Evolutionary conservation across 2,888 invertebrate genomes (phyloP).

Genomic region (Taphrorychus bicolor): DNA sequence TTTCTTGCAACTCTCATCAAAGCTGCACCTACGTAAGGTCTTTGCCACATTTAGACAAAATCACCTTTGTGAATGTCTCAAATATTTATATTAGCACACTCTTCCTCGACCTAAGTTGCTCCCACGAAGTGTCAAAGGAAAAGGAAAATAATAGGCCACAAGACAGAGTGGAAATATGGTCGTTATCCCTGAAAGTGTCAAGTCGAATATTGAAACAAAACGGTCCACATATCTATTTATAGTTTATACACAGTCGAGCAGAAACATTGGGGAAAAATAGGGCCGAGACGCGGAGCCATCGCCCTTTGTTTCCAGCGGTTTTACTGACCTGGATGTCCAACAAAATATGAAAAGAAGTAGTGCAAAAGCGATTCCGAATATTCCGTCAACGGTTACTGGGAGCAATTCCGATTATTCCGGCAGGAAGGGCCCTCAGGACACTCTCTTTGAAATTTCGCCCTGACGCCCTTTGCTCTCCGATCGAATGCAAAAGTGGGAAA

Average conservation of each 20-base stretch:
- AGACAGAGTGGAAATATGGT: conserved; percentile 1
- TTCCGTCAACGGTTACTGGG: conserved; percentile 28
- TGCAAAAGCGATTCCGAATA: conserved; percentile 28
- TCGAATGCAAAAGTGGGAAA: conserved; percentile 11
- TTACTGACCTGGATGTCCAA: conserved; percentile 30
- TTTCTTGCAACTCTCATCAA: too few relatives aligned
- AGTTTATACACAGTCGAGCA: conserved; percentile 12
- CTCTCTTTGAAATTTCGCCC: conserved; percentile 25
- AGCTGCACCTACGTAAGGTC: too few relatives aligned
- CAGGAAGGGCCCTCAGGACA: conserved; percentile 17
- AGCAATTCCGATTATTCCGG: conserved; percentile 32
- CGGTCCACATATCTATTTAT: conserved; percentile 6
- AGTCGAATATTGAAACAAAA: conserved; percentile 9
- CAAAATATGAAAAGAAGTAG: conserved; percentile 33
- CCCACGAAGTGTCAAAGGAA: neutral
- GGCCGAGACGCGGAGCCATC: conserved; percentile 4
- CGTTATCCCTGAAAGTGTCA: conserved; percentile 6
- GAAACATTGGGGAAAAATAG: conserved; percentile 8
- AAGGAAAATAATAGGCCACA: neutral
- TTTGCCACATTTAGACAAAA: too few relatives aligned
- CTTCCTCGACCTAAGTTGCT: neutral
- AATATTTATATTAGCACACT: neutral
- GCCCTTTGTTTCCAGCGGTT: conserved; percentile 20
- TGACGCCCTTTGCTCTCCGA: conserved; percentile 16
- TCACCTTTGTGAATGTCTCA: too few relatives aligned